phyloP scores from a whole-genome alignment of 2,113 vertebrate genomes.

The Stigmatopora nigra region DNA sequence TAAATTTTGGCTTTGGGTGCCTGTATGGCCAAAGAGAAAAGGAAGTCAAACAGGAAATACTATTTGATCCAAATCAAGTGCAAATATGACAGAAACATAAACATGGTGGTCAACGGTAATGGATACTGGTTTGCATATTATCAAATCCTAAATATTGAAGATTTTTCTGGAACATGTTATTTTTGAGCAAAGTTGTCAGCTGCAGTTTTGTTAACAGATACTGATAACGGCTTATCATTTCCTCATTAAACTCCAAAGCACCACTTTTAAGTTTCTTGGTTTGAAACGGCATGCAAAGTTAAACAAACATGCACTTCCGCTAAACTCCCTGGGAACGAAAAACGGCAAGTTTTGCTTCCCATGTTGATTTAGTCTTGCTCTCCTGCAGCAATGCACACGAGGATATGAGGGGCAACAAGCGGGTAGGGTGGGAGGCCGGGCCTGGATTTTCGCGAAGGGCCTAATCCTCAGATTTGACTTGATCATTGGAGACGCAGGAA shows the following conservation, averaged over 20 bases:
- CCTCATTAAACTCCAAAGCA: constrained; percentile 8
- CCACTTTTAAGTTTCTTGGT: neutral
- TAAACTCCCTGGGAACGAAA: constrained; percentile 1
- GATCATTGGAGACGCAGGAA: constrained; percentile 40
- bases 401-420: neutral
- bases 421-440: neutral
- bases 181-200: neutral
- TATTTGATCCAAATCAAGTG: neutral
- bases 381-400: neutral
- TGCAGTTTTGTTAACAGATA: neutral
- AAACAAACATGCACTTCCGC: constrained; percentile 29
- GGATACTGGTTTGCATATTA: neutral
- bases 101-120: neutral
- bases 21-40: neutral
- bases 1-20: neutral
- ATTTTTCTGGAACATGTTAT: neutral
- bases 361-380: constrained; percentile 8
- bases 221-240: neutral
- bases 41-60: constrained; percentile 20
- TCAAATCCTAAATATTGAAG: neutral
- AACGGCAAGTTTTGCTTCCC: neutral
- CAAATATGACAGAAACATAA: neutral
- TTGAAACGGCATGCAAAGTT: neutral
- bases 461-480: constrained; percentile 53
- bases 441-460: constrained; percentile 15